phyloP scores from a whole-genome alignment of 35 echinoderm and acorn worm species.

The Ptychodera flava region DNA sequence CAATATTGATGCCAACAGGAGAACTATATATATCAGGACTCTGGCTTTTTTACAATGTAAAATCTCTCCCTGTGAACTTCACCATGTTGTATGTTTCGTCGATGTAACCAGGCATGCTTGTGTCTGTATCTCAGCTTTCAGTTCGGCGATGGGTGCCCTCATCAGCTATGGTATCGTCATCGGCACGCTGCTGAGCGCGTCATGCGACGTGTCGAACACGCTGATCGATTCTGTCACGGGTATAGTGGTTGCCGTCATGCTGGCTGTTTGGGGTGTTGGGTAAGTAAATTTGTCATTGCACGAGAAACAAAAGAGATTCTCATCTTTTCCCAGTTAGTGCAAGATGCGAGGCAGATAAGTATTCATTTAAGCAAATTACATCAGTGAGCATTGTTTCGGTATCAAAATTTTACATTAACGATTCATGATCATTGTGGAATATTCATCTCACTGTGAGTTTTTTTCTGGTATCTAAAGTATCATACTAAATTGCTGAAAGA shows the following conservation, averaged over 20 bases:
- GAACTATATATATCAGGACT: neutral
- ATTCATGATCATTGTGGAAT: too few species aligned
- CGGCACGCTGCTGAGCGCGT: neutral
- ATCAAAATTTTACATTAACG: too few species aligned
- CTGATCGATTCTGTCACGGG: neutral
- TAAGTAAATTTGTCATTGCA: neutral
- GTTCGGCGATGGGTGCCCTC: neutral
- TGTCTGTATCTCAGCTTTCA: neutral
- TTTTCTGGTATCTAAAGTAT: too few species aligned
- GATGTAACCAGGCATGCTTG: neutral
- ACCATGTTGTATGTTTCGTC: neutral
- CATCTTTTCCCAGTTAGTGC: too few species aligned
- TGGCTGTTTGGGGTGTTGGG: neutral
- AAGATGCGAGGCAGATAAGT: too few species aligned
- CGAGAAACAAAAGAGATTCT: too few species aligned
- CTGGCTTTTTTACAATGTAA: neutral
- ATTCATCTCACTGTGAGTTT: too few species aligned
- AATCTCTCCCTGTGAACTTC: neutral
- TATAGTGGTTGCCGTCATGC: neutral
- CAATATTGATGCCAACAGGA: too few species aligned
- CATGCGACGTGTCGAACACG: neutral
- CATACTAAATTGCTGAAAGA: too few species aligned
- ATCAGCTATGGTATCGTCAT: neutral
- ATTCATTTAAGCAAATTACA: too few species aligned
- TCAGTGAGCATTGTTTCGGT: too few species aligned